phyloP scores from a whole-genome alignment of 2,888 invertebrate species.

The Lycaena phlaeas region DNA sequence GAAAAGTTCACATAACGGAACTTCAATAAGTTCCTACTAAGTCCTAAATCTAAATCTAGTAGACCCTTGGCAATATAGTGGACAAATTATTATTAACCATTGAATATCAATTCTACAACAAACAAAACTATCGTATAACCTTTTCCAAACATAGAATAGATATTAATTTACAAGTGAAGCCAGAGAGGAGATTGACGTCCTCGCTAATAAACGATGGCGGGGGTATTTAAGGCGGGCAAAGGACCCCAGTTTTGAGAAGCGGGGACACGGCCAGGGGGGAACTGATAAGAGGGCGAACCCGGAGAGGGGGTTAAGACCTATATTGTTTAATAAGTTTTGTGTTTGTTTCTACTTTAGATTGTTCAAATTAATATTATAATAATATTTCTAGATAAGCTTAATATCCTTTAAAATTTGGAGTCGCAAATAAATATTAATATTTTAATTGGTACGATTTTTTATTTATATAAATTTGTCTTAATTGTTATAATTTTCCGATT shows the following conservation, averaged over 20 bases:
- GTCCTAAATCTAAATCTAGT: too few species aligned
- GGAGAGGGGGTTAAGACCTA: slow-evolving; percentile 23
- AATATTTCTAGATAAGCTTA: not conserved
- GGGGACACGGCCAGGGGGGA: slow-evolving; percentile 28
- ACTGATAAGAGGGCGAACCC: slow-evolving; percentile 29
- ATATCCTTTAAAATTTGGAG: too few species aligned
- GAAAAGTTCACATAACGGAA: too few species aligned
- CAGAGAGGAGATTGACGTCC: slow-evolving; percentile 26
- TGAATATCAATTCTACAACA: not conserved
- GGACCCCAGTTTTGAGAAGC: slow-evolving; percentile 26
- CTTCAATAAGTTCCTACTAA: too few species aligned
- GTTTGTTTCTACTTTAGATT: slow-evolving; percentile 14
- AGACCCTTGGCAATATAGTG: too few species aligned
- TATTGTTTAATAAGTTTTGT: slow-evolving; percentile 20
- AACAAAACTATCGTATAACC: slow-evolving; percentile 7
- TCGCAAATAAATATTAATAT: too few species aligned
- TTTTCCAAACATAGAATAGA: slow-evolving; percentile 11
- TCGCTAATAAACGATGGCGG: slow-evolving; percentile 30
- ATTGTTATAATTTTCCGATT: too few species aligned
- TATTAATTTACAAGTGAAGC: slow-evolving; percentile 19
- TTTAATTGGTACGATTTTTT: too few species aligned
- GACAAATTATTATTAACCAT: not conserved
- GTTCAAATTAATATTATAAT: slow-evolving; percentile 9
- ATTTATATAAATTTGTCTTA: too few species aligned
- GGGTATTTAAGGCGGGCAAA: slow-evolving; percentile 28